Percentiles rank a stretch among this genome's conserved stretches.
phyloP scores from a whole-genome alignment of 2,113 vertebrate species.

The Engraulis encrasicolus region DNA sequence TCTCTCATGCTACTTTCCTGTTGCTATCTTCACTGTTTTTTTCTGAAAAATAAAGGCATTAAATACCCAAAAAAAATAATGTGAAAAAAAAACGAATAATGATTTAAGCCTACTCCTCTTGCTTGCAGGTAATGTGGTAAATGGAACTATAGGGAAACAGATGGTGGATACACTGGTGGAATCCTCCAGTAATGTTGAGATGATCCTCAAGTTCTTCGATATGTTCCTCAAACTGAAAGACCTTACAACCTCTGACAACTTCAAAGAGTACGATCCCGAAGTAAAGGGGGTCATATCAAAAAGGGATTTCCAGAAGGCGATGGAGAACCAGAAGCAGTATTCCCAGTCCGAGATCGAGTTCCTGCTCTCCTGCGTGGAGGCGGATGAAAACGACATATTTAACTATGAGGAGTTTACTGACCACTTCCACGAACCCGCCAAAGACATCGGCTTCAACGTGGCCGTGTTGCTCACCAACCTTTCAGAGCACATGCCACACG shows the following conservation, averaged over 20 bases:
- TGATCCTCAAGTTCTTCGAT: slow-evolving; percentile 98
- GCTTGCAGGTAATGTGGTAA: slow-evolving; percentile 91
- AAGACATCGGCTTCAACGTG: slow-evolving; percentile 97
- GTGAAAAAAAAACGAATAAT: no score
- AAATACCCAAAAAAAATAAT: no score
- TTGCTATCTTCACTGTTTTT: no score
- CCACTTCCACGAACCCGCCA: slow-evolving; percentile 95
- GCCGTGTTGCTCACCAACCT: slow-evolving; percentile 94
- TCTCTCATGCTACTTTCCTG: no score
- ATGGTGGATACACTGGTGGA: slow-evolving; percentile 98
- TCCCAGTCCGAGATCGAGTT: slow-evolving; percentile 93
- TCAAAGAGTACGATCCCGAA: slow-evolving; percentile 93
- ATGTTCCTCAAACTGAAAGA: slow-evolving; percentile 99
- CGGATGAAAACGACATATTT: slow-evolving; percentile 97
- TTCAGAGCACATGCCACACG: slow-evolving; percentile 97
- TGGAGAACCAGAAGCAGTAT: slow-evolving; percentile 98
- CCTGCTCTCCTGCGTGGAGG: slow-evolving; percentile 90
- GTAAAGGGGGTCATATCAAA: slow-evolving; percentile 94
- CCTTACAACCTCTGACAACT: slow-evolving; percentile 93
- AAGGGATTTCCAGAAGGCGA: slow-evolving; percentile 97
- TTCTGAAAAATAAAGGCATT: no score
- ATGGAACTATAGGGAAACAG: slow-evolving; percentile 98
- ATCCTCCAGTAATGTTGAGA: slow-evolving; percentile 95
- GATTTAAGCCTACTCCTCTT: no score
- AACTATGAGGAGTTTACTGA: slow-evolving; percentile 95